These are phyloP conservation scores for Sarcophaga caerulescens DNA, from an alignment of 2,888 invertebrate genomes.

Conservation along the genomic window DNA sequence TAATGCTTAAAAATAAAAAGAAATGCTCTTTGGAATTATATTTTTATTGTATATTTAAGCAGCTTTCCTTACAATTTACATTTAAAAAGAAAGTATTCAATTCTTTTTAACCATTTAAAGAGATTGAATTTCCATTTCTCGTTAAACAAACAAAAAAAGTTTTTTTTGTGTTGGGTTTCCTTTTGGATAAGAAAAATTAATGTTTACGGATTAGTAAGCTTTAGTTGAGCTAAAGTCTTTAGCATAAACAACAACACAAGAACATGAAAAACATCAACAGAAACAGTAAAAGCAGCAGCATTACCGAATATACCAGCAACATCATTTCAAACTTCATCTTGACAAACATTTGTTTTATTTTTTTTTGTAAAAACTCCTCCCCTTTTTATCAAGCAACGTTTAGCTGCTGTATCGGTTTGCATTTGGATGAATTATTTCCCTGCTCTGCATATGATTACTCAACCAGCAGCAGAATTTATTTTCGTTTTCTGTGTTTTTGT, in stretches of 20 bases:
- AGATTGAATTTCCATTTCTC: neutral
- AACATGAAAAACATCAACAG: conserved; percentile 6
- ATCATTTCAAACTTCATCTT: conserved; percentile 30
- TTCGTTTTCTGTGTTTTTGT: neutral
- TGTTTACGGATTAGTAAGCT: conserved; percentile 57
- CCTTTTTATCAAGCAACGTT: neutral
- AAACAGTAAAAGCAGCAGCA: neutral
- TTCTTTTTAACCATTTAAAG: neutral
- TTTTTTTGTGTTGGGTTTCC: neutral
- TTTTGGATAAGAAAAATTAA: conserved; percentile 19
- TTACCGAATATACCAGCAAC: neutral
- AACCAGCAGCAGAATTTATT: conserved; percentile 33
- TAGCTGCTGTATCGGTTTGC: neutral
- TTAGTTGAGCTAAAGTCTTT: conserved; percentile 57
- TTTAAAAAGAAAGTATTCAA: no score
- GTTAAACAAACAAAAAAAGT: neutral
- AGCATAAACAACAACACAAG: conserved; percentile 38
- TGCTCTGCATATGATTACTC: conserved; percentile 22
- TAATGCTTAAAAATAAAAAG: no score
- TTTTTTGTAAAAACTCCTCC: neutral
- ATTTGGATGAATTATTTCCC: neutral
- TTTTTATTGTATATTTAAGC: no score
- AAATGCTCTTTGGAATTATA: no score
- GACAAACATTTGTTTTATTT: conserved; percentile 21
- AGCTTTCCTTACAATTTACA: no score